phyloP scores from a whole-genome alignment of 2,113 vertebrate species.

The Esox niger region DNA sequence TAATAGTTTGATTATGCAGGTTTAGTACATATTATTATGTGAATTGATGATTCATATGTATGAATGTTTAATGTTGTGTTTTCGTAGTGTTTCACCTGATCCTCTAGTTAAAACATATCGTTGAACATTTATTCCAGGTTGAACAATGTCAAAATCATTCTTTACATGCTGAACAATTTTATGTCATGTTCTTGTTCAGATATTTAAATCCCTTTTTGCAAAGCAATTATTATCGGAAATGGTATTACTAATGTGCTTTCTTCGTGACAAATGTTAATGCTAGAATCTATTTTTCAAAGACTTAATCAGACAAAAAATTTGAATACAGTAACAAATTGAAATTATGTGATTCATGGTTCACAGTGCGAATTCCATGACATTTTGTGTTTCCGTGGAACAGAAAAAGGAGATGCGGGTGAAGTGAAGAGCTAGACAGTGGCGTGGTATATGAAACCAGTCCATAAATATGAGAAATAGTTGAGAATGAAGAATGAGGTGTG shows the following conservation, averaged over 20 bases:
- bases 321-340: background rate
- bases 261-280: background rate
- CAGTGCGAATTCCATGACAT: slow-evolving; percentile 31
- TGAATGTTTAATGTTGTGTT: slow-evolving; percentile 15
- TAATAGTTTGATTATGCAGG: slow-evolving; percentile 29
- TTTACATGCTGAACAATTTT: slow-evolving; percentile 12
- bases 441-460: slow-evolving; percentile 40
- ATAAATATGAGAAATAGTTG: slow-evolving; percentile 61
- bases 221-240: too few relatives aligned
- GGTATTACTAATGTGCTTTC: background rate
- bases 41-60: slow-evolving; percentile 8
- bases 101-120: slow-evolving; percentile 1
- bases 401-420: slow-evolving; percentile 27
- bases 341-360: background rate
- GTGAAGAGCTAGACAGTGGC: slow-evolving; percentile 43
- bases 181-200: slow-evolving; percentile 21
- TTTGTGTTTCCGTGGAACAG: slow-evolving; percentile 30
- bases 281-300: background rate
- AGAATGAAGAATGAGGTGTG: slow-evolving; percentile 50
- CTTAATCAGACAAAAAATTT: background rate
- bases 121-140: background rate
- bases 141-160: background rate
- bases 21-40: slow-evolving; percentile 23
- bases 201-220: background rate
- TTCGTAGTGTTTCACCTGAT: slow-evolving; percentile 11